Base-by-base conservation (phyloP, 2,888 invertebrate species). In the Allophyes oxyacanthae region DNA sequence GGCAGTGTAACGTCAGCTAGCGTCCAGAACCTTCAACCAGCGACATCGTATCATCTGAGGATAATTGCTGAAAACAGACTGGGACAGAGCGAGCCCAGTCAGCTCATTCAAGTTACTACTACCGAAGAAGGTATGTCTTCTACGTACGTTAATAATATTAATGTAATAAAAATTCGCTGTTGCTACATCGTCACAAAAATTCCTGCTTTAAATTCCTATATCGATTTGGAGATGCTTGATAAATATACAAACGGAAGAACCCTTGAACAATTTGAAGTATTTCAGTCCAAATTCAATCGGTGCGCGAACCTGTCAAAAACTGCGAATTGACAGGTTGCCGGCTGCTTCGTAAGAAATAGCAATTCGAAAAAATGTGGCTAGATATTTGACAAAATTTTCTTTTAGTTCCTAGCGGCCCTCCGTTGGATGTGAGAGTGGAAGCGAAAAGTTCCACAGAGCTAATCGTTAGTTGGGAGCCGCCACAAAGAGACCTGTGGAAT, bases 1-100 rank as follows among this genome's bases (percentile, higher is more conserved):
- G 98, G 98, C 2, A 96, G 96, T n/a, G 97, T 97, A 81, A 97
- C 97, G 1, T 96, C 97, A 69, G 96, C 97, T 32, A 97, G 96
- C 67, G 96, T 98, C 33, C 96, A 96, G 81, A 97, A 97, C 81
- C 94, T 98, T 30, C 96, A 97, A 59, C 98, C 98, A 9, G 97
- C 98, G 6, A 97, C 97, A 61, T 96, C 97, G 11, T 99, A 98
- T 91, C 97, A 98, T 84, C 95, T 98, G 77, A 95, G 98, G 76
- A 97, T 98, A 81, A 95, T 98, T 75, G 98, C 98, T 7, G 98
- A 98, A 87, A 98, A 98, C 90, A 95, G 97, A 79, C 94, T 98
- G 67, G 98, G 98, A 2, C 95, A 97, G 70, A 98, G 98, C 75
- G 97, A 97, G 80, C 97, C 97, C 42, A 97, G 98, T 77, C 98